phyloP scores from a whole-genome alignment of 2,888 invertebrate species.

The Ceriagrion tenellum region DNA sequence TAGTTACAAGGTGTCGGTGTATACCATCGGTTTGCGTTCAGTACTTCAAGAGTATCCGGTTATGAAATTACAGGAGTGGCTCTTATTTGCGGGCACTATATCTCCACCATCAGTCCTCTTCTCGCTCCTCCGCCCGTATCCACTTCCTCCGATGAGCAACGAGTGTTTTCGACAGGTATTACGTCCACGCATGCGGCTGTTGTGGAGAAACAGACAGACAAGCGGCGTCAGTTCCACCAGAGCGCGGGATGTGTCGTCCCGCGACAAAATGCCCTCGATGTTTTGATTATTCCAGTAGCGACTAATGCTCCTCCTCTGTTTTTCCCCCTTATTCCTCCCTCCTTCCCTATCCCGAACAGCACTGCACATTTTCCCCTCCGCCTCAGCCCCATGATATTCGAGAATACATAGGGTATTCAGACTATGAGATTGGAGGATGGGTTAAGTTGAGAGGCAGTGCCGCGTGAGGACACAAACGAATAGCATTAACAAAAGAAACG shows the following conservation, averaged over 20 bases:
- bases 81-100: background rate
- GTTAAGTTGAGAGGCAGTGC: background rate
- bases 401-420: no score
- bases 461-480: background rate
- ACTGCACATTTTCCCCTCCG: background rate
- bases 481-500: constrained; percentile 3
- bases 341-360: background rate
- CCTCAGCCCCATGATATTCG: background rate
- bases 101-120: background rate
- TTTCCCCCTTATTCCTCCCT: background rate
- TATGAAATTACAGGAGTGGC: background rate
- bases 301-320: background rate
- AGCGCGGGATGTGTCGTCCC: background rate
- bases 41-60: background rate
- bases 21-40: background rate
- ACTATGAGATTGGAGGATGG: no score
- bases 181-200: background rate
- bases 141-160: background rate
- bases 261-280: background rate
- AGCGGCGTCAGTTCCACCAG: background rate
- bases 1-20: no score
- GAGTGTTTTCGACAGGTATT: constrained; percentile 41
- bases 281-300: background rate
- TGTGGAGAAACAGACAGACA: constrained; percentile 33
- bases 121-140: background rate